Base-by-base conservation (phyloP, 2,113 vertebrate species). In the Anser cygnoides region DNA sequence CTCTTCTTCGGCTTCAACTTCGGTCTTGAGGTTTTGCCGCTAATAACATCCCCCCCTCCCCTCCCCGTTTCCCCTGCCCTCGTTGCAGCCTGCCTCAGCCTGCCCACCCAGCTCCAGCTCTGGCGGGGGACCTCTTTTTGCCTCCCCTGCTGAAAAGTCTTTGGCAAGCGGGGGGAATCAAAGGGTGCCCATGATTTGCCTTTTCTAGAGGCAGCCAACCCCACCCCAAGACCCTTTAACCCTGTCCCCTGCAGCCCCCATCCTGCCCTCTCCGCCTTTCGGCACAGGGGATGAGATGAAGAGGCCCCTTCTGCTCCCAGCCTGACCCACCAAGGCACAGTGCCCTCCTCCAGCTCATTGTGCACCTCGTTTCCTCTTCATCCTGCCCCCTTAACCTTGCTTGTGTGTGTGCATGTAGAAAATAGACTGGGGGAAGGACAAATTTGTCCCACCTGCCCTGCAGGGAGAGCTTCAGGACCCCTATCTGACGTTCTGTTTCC, bases 1-100 rank as follows among this genome's bases (percentile, higher is more conserved):
- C 95, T 96, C 81, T 94, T 67, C 95, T 95, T 97, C 94, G 74
- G 92, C 88, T 66, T 91, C 97, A 82, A 89, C 96, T 95, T 96
- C 35, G 37, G 95, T 78, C 96, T 91, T 33, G 91, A 96, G 96
- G 96, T 95, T 97, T 96, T 23, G 37, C 89, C 1, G 33, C 83
- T 90, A 87, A 92, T 92, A 90, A 78, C n/a, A 10, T 58, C 67
- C 39, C 65, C 58, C 62, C 44, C 46, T 63, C 37, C 39, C 50
- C 77, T 7, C n/a, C 17, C 29, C 16, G 29, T 12, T 23, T 79
- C 35, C 29, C 16, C 3, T 33, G 10, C n/a, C 16, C 4, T 50
- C 94, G 20, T 2, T 10, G 1, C 9, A 17, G 87, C 58, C 63
- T 5, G 7, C 22, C 44, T 39, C 41, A 18, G 12, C 11, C 82